These are phyloP conservation scores for Solenopsis invicta DNA, from an alignment of 1,140 invertebrate genomes.

Conservation along the genomic window DNA sequence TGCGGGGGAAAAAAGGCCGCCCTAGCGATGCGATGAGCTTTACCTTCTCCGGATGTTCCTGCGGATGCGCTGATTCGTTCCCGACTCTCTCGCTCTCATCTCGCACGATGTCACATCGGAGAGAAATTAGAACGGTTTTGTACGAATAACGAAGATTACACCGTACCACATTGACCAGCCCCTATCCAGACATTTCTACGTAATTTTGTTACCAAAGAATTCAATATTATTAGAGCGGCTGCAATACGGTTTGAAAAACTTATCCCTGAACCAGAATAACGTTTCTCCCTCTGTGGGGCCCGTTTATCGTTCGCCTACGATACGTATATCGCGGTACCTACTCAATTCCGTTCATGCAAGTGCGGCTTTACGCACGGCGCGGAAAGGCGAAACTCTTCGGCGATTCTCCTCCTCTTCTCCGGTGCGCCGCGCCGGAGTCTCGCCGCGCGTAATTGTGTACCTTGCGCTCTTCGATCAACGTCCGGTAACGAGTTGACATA, in stretches of 20 bases:
- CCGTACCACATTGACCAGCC: background rate
- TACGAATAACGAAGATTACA: conserved; percentile 1
- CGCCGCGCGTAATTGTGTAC: conserved; percentile 75
- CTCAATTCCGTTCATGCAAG: background rate
- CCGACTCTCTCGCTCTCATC: conserved; percentile 41
- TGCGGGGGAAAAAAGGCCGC: conserved; percentile 16
- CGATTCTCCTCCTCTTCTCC: conserved; percentile 61
- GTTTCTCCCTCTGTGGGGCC: background rate
- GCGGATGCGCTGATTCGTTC: conserved; percentile 46
- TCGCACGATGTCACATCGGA: conserved; percentile 7
- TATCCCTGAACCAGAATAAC: conserved; percentile 9
- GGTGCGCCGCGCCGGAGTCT: conserved; percentile 37
- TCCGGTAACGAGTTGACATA: conserved; percentile 80
- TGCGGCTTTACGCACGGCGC: conserved; percentile 61
- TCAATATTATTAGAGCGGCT: background rate
- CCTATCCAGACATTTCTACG: background rate
- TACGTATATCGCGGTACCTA: background rate
- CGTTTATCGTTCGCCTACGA: conserved; percentile 4
- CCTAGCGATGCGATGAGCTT: background rate
- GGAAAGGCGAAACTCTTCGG: conserved; percentile 70
- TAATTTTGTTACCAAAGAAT: background rate
- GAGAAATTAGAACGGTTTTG: conserved; percentile 34
- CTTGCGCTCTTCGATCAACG: conserved; percentile 78
- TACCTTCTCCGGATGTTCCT: background rate
- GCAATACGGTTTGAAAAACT: background rate